Conservation (phyloP, 2,113 vertebrate species). For the Pitta sordida region DNA sequence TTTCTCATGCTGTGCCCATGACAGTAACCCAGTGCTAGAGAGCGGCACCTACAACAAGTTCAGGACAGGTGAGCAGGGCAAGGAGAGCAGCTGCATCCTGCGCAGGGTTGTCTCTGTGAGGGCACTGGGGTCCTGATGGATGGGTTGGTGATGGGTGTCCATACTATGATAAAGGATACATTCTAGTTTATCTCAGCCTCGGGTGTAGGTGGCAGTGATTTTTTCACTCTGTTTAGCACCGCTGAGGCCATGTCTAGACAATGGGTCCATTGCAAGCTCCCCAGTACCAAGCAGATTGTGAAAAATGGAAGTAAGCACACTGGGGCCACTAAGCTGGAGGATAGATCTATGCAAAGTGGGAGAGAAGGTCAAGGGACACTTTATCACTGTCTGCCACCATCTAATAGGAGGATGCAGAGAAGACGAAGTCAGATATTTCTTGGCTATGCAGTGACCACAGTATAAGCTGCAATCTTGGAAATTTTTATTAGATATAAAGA, state of each 20-base stretch:
- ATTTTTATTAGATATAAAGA: neutral
- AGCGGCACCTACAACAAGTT: slow-evolving; percentile 83
- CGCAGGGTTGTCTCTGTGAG: neutral
- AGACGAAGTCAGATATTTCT: neutral
- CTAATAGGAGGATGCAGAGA: neutral
- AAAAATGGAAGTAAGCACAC: neutral
- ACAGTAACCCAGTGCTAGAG: slow-evolving; percentile 58
- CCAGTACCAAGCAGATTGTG: neutral
- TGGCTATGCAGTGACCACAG: neutral
- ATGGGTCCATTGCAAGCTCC: neutral
- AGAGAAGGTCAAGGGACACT: neutral
- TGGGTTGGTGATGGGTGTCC: neutral
- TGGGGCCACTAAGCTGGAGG: neutral
- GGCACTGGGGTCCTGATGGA: accelerated
- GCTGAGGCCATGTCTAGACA: neutral
- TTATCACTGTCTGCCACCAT: neutral
- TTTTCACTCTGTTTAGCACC: neutral
- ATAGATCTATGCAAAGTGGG: neutral
- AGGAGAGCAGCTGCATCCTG: neutral
- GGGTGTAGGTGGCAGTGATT: neutral
- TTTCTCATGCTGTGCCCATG: slow-evolving; percentile 70
- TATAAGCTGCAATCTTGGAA: neutral
- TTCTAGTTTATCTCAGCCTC: neutral
- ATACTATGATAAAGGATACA: neutral
- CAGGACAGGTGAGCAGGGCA: slow-evolving; percentile 74